phyloP scores from a whole-genome alignment of 2,113 vertebrate genomes.

The Microcebus lehilahytsara region DNA sequence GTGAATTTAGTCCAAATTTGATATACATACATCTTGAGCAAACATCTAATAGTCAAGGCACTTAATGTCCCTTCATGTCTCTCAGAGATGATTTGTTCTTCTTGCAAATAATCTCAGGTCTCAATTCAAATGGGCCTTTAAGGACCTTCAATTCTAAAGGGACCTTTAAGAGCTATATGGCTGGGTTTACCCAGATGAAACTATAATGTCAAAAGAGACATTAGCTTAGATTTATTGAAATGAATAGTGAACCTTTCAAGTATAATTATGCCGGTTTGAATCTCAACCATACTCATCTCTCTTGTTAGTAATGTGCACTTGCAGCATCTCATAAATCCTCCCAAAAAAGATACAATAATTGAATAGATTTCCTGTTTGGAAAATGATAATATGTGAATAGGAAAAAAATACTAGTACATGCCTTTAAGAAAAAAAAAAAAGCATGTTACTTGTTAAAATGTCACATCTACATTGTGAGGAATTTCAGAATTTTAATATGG shows the following conservation, averaged over 20 bases:
- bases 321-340: neutral
- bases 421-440: neutral
- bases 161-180: neutral
- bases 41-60: neutral
- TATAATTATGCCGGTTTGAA: slow-evolving; percentile 15
- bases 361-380: neutral
- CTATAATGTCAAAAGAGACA: neutral
- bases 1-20: neutral
- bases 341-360: neutral
- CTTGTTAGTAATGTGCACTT: neutral
- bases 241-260: neutral
- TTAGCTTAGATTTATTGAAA: neutral
- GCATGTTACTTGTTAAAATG: neutral
- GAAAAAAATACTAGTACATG: neutral
- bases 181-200: neutral
- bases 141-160: neutral
- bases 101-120: neutral
- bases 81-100: slow-evolving; percentile 5
- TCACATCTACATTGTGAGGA: neutral
- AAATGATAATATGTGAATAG: neutral
- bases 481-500: neutral
- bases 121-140: neutral
- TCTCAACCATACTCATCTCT: neutral
- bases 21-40: neutral
- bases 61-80: neutral